These are phyloP conservation scores for Mormoops blainvillei DNA, from an alignment of 2,113 vertebrate genomes.

Conservation along the genomic window DNA sequence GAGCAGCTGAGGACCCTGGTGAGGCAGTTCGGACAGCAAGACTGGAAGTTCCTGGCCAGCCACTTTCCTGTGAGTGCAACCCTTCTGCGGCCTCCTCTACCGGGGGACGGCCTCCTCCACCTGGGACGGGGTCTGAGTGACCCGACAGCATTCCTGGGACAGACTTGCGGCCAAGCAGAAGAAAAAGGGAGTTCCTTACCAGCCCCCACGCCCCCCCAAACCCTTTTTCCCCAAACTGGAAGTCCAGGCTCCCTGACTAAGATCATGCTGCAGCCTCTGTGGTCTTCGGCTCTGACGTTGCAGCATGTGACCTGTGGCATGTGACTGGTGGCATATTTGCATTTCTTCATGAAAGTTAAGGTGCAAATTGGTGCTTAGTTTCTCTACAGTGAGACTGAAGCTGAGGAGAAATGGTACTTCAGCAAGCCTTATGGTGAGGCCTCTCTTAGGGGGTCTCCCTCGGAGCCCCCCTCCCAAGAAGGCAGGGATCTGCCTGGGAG, in stretches of 20 bases:
- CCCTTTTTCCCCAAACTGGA: not conserved
- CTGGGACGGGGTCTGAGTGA: not conserved
- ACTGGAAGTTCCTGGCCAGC: conserved; percentile 93
- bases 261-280: not conserved
- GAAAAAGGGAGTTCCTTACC: not conserved
- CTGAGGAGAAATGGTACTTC: not conserved
- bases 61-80: conserved; percentile 89
- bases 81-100: not conserved
- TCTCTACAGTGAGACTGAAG: not conserved
- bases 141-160: not conserved
- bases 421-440: not conserved
- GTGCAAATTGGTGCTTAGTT: not conserved
- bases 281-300: not conserved
- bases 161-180: not conserved
- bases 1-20: conserved; percentile 91
- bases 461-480: rapidly evolving
- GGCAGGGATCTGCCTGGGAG: not conserved
- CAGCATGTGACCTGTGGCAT: not conserved
- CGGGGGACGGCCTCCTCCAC: not conserved
- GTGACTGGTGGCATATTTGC: not conserved
- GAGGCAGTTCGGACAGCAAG: conserved; percentile 87
- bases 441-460: too few relatives aligned
- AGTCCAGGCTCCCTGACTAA: not conserved
- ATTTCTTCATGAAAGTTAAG: not conserved
- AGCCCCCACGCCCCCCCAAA: not conserved